Percentiles rank a stretch among this genome's conserved stretches.
phyloP scores from a whole-genome alignment of 2,888 invertebrate genomes.

The Phaonia tiefii region DNA sequence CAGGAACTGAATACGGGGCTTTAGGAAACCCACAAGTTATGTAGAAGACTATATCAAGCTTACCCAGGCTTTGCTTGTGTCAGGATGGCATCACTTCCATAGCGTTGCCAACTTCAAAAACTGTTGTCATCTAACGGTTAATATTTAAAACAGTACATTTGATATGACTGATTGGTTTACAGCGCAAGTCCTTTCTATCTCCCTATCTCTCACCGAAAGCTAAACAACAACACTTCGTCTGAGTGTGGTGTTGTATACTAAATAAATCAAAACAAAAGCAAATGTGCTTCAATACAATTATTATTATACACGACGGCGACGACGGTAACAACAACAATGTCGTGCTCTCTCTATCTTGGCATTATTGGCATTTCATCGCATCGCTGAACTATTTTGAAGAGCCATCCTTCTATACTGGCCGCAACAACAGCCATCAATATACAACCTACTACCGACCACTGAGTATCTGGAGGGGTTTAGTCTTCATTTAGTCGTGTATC shows the following conservation, averaged over 20 bases:
- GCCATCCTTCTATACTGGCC: not conserved
- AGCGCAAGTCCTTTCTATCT: too few species aligned
- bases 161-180: too few species aligned
- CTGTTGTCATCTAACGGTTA: too few species aligned
- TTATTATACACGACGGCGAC: constrained; percentile 3
- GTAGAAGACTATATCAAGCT: too few species aligned
- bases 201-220: constrained; percentile 5
- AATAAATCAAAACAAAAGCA: constrained; percentile 49
- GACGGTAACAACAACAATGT: too few species aligned
- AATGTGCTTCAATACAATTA: constrained; percentile 47
- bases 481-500: constrained; percentile 26
- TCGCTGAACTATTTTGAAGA: constrained; percentile 9
- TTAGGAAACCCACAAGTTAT: too few species aligned
- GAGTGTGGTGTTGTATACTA: constrained; percentile 51
- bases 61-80: too few species aligned
- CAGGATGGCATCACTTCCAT: too few species aligned
- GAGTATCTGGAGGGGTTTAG: not conserved
- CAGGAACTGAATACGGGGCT: too few species aligned
- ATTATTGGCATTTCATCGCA: constrained; percentile 23
- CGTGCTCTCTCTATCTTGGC: not conserved
- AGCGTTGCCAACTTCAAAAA: too few species aligned
- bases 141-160: too few species aligned
- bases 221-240: constrained; percentile 55
- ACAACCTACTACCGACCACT: not conserved
- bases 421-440: not conserved